These are phyloP conservation scores for Apamea monoglypha DNA, from an alignment of 2,888 invertebrate genomes.

Conservation along the genomic window DNA sequence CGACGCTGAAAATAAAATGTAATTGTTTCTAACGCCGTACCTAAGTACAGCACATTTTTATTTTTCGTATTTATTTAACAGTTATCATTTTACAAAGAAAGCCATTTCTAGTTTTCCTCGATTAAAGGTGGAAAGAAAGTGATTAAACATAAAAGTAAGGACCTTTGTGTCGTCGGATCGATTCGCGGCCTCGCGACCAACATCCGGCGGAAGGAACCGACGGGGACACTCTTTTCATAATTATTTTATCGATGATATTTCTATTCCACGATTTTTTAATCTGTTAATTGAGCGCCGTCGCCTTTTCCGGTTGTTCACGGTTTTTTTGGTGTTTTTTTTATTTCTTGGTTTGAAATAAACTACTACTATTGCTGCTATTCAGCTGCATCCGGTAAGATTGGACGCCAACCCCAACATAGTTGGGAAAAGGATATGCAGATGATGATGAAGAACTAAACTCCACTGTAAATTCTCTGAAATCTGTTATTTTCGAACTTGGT, in stretches of 20 bases:
- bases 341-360: background rate
- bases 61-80: background rate
- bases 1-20: background rate
- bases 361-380: background rate
- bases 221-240: conserved; percentile 39
- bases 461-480: background rate
- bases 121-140: conserved; percentile 9
- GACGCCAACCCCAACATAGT: background rate
- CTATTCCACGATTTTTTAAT: conserved; percentile 20
- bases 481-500: background rate
- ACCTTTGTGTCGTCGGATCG: conserved; percentile 16
- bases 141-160: conserved; percentile 11
- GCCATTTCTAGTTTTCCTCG: background rate
- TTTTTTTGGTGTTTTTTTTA: background rate
- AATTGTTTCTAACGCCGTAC: background rate
- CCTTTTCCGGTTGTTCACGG: background rate
- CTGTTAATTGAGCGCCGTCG: conserved; percentile 6
- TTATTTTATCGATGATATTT: conserved; percentile 42
- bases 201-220: conserved; percentile 46
- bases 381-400: background rate
- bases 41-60: no score
- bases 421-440: background rate
- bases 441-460: background rate
- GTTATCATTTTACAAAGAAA: background rate
- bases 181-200: conserved; percentile 29